Conservation (phyloP, 1,140 invertebrate species). For the Eriocheir sinensis region DNA sequence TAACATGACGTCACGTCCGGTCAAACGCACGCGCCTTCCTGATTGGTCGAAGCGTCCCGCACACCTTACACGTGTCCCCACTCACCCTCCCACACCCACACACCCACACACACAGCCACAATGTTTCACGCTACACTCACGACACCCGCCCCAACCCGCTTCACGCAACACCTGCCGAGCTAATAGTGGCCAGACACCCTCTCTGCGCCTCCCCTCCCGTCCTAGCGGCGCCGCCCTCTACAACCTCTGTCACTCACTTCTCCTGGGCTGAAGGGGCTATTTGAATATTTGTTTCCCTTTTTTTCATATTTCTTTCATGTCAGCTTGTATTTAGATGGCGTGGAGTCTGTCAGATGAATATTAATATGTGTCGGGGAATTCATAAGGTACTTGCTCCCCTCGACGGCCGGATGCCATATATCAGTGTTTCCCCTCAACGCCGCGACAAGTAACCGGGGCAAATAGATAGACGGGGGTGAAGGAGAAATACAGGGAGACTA, state of each 20-base stretch:
- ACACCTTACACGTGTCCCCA: conserved; percentile 66
- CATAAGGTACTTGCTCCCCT: not conserved
- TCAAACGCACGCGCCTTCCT: conserved; percentile 46
- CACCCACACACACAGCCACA: not conserved
- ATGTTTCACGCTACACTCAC: conserved; percentile 31
- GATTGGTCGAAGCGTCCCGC: conserved; percentile 49
- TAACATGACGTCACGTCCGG: conserved; percentile 68
- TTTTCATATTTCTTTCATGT: no score
- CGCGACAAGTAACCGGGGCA: conserved; percentile 10
- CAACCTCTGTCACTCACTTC: not conserved
- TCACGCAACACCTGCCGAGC: conserved; percentile 16
- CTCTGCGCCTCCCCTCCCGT: not conserved
- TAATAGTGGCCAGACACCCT: not conserved
- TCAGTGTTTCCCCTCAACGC: conserved; percentile 49
- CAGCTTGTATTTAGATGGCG: no score
- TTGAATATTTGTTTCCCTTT: no score
- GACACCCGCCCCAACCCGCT: conserved; percentile 29
- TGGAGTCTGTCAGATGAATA: not conserved
- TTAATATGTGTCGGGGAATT: not conserved
- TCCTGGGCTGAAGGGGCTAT: no score
- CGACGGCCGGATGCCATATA: conserved; percentile 58
- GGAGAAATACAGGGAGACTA: not conserved
- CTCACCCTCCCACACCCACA: conserved; percentile 15
- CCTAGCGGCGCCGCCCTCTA: not conserved
- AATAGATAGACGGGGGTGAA: no score